Conservation (phyloP, 2,888 invertebrate species). For the Selenia dentaria region DNA sequence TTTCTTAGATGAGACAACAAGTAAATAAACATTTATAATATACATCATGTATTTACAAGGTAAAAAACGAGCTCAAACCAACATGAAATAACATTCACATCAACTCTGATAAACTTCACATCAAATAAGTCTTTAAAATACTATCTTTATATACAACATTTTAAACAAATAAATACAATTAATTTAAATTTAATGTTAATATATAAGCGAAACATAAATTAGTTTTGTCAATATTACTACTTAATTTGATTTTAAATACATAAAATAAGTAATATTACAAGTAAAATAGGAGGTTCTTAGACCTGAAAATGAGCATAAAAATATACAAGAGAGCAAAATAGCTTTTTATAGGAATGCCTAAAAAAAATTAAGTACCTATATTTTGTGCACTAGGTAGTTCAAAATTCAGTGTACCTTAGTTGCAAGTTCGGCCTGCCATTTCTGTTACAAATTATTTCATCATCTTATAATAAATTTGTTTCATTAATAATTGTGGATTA, state of each 20-base stretch:
- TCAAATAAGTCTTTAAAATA: slow-evolving; percentile 27
- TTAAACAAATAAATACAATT: slow-evolving; percentile 16
- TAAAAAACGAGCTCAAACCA: slow-evolving; percentile 3
- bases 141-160: slow-evolving; percentile 21
- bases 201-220: slow-evolving; percentile 18
- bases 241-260: slow-evolving; percentile 16
- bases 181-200: slow-evolving; percentile 21
- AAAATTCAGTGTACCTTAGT: slow-evolving; percentile 1
- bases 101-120: slow-evolving; percentile 14
- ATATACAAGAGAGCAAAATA: slow-evolving; percentile 27
- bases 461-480: slow-evolving; percentile 8
- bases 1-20: background rate
- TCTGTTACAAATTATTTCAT: background rate
- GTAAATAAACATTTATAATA: slow-evolving; percentile 1
- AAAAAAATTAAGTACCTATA: slow-evolving; percentile 20
- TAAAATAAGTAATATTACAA: slow-evolving; percentile 1
- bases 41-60: slow-evolving; percentile 6
- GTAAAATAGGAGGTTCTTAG: slow-evolving; percentile 11
- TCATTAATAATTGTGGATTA: slow-evolving; percentile 4
- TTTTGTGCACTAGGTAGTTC: slow-evolving; percentile 18
- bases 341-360: slow-evolving; percentile 15
- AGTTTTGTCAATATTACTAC: slow-evolving; percentile 2
- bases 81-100: slow-evolving; percentile 9
- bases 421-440: background rate
- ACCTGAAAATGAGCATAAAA: slow-evolving; percentile 23